Evolutionary conservation across 2,797 vertebrate genomes (phyloP), one percentile per base, ranked within the genome.

Genomic region (Sarcoramphus papa): DNA sequence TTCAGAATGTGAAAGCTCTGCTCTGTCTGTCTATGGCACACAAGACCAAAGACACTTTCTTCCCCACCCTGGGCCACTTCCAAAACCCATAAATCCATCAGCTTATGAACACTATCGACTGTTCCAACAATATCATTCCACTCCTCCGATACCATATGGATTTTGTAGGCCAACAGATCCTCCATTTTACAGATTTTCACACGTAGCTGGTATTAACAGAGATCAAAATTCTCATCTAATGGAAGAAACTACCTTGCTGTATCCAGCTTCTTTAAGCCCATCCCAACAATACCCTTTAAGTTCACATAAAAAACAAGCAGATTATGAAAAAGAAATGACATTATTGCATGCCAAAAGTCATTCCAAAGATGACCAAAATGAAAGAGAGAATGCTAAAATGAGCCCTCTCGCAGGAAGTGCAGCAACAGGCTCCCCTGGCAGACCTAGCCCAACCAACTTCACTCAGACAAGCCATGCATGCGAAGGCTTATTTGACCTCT

Each of bases 381-480:
- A 99, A 85, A 97, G 98, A 64, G 98, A 98, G 50, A 98, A 98
- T 23, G 98, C 98, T 48, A 98, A 99, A 83, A 98, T 99, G 97
- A 99, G 99, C 91, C 99, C 99, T 9, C 98, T 98, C 2, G 99
- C 98, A 1, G 99, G 99, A 41, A 99, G 98, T 0, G 99, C 99
- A 0, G 99, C 99, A 40, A 98, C 98, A 3, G 99, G 99, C 41
- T 99, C 99, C 30, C 99, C 99, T 0, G 99, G 99, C 82, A 98
- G 99, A 97, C 99, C 99, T 0, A 98, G 98, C 86, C 98, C 99
- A 60, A 98, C 98, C 72, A 98, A 99, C 88, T 97, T 98, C 96
- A 98, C 98, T 5, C 99, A 99, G 97, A 99, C 96, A 25, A 98
- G 98, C 56, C 91, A 98, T 3, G 86, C 97, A 0, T 98, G 96